phyloP scores from a whole-genome alignment of 2,113 vertebrate species.

The Cyprichromis sp. region DNA sequence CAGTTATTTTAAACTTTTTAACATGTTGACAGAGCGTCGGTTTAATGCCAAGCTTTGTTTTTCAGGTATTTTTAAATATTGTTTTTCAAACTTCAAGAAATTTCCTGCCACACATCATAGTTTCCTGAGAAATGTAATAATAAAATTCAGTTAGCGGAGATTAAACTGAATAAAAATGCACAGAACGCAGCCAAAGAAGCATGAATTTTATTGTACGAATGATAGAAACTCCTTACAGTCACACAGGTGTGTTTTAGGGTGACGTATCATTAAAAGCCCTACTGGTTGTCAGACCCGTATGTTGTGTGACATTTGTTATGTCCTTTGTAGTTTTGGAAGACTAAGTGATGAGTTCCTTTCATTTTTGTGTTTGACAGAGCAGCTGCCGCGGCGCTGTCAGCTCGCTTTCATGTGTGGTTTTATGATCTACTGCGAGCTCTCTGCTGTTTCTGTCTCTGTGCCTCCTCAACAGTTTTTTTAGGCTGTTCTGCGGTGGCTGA shows the following conservation, averaged over 20 bases:
- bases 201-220: background rate
- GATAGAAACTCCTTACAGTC: background rate
- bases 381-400: background rate
- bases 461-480: background rate
- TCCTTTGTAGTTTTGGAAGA: background rate
- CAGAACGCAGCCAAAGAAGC: background rate
- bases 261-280: background rate
- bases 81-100: background rate
- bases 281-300: background rate
- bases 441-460: background rate
- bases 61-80: background rate
- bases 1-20: background rate
- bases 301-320: background rate
- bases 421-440: background rate
- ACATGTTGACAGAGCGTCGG: background rate
- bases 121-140: background rate
- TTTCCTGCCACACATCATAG: background rate
- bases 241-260: background rate
- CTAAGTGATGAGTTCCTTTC: background rate
- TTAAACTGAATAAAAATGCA: background rate
- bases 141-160: background rate
- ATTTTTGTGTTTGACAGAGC: constrained; percentile 1
- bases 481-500: background rate
- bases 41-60: background rate
- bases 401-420: constrained; percentile 17